Evolutionary conservation across 2,888 invertebrate species (phyloP).

Genomic region (Eupithecia vulgata): DNA sequence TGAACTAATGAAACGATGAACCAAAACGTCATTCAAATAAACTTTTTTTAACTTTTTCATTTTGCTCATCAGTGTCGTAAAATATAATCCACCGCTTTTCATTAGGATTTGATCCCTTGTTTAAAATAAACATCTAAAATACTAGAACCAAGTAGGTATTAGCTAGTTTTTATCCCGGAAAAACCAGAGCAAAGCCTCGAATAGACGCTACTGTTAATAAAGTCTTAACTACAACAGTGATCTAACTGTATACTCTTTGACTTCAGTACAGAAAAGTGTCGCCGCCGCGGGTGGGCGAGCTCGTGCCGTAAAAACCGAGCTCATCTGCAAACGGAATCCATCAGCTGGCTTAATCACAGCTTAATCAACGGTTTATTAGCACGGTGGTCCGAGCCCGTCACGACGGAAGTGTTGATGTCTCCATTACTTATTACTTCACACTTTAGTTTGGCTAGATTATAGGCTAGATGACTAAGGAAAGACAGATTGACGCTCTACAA

Average conservation of each 20-base stretch:
- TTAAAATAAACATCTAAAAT: not conserved
- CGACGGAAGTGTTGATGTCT: constrained; percentile 59
- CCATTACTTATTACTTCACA: constrained; percentile 50
- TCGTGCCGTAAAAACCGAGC: constrained; percentile 82
- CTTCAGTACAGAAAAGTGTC: constrained; percentile 49
- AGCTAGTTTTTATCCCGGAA: not conserved
- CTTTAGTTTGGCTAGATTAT: constrained; percentile 16
- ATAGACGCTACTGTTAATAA: not conserved
- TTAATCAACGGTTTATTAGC: constrained; percentile 78
- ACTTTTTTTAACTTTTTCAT: not conserved
- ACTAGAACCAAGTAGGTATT: not conserved
- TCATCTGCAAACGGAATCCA: constrained; percentile 76
- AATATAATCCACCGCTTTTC: no score
- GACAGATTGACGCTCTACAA: not conserved
- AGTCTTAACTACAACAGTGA: constrained; percentile 21
- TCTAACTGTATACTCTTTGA: constrained; percentile 45
- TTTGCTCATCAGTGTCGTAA: not conserved
- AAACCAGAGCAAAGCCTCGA: not conserved
- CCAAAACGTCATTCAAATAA: not conserved
- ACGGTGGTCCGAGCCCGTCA: constrained; percentile 60
- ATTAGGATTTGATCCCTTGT: no score
- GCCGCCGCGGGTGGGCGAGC: constrained; percentile 79
- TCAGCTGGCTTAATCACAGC: constrained; percentile 62
- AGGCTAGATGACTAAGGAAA: not conserved
- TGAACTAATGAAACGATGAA: no score